A percentile compares a stretch with the other conserved stretches of the same genome.
Conservation (phyloP, 2,888 invertebrate species). For the Xylota segnis region DNA sequence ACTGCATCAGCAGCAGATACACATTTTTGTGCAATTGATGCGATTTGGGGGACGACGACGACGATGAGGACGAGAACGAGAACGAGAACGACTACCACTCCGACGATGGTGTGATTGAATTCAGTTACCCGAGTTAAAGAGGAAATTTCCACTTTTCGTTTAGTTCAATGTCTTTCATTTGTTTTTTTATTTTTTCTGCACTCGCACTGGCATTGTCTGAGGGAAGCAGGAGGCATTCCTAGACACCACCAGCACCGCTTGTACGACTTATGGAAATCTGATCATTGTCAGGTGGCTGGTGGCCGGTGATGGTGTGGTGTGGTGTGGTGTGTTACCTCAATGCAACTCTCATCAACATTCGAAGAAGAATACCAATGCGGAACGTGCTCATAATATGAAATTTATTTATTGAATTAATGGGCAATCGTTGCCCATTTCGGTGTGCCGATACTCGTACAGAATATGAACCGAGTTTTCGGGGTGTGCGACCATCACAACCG, state of each 20-base stretch:
- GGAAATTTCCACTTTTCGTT: slow-evolving; percentile 71
- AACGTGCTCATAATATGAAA: slow-evolving; percentile 74
- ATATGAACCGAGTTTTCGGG: slow-evolving; percentile 49
- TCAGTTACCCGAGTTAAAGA: slow-evolving; percentile 53
- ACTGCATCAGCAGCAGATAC: slow-evolving; percentile 57
- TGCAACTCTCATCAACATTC: slow-evolving; percentile 61
- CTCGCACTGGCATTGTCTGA: background rate
- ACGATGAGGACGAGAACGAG: slow-evolving; percentile 16
- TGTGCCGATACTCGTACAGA: slow-evolving; percentile 23
- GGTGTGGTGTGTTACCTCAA: slow-evolving; percentile 56
- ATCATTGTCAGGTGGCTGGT: slow-evolving; percentile 62
- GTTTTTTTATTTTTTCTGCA: background rate
- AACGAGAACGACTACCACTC: slow-evolving; percentile 3
- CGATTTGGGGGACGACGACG: slow-evolving; percentile 26
- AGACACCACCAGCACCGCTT: slow-evolving; percentile 11
- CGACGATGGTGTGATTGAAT: slow-evolving; percentile 54
- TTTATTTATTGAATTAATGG: slow-evolving; percentile 74
- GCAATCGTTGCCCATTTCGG: slow-evolving; percentile 65
- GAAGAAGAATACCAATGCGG: slow-evolving; percentile 64
- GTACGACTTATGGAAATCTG: slow-evolving; percentile 68
- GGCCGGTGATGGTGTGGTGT: slow-evolving; percentile 2
- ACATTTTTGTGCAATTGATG: slow-evolving; percentile 60
- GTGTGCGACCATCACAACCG: slow-evolving; percentile 59
- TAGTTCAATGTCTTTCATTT: slow-evolving; percentile 37
- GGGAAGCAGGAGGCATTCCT: slow-evolving; percentile 7